Evolutionary conservation across 2,888 invertebrate genomes (phyloP), one percentile per base, ranked within the genome.

Genomic region (Caenorhabditis sinica): DNA sequence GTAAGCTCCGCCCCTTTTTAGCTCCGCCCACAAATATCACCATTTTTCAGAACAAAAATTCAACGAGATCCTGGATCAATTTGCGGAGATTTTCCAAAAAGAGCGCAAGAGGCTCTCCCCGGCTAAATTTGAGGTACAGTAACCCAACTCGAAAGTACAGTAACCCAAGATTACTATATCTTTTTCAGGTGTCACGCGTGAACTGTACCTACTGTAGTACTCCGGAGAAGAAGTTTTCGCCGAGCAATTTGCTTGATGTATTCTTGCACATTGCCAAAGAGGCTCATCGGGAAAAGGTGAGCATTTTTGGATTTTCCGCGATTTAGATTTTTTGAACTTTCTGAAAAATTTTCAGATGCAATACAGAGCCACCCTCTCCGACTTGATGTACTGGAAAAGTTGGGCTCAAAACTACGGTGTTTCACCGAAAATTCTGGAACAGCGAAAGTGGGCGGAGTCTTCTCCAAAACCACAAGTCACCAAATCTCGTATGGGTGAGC

Each of bases 21-120:
- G 23, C 9, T 25, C n/a, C n/a, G 0, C 28, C 30, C 20, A 13
- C 8, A 40, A 20, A 5, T 23, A 6, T 40, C 9, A 13, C 11
- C 17, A n/a, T n/a, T 17, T 61, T 61, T 61, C 61, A 40, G 61
- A 61, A 61, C n/a, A 61, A 23, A n/a, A 61, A 33, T 60, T 60
- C 60, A 30, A 60, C 33, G 28, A 60, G n/a, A 33, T 60, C 4
- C 33, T 60, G 17, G 60, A 60, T 33, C n/a, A 60, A 5, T 60
- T 33, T 60, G 13, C 60, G 15, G 20, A 33, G 17, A n/a, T 60
- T 30, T 60, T 33, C 28, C 25, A 56, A 8, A 56, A 25, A 20
- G 25, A 56, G 3, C 25, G 28, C 0, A 56, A 56, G 13, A 9
- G 56, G 28, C 6, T 56, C 11, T 25, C 25, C 3, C 13, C 56